Evolutionary conservation across 2,113 vertebrate genomes (phyloP).

Genomic region (Peromyscus maniculatus): DNA sequence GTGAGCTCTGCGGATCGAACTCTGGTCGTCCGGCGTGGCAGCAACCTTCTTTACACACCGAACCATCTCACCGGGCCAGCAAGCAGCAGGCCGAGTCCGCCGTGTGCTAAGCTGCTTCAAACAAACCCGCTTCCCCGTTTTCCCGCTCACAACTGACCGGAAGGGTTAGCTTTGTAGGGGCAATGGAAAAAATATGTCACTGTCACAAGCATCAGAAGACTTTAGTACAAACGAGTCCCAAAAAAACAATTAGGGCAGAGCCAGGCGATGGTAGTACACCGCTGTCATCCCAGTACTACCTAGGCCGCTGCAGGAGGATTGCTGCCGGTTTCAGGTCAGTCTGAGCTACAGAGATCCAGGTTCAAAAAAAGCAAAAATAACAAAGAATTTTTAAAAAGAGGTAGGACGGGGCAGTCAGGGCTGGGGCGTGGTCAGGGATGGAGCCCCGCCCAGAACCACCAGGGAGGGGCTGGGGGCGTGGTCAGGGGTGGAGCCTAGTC

Average conservation of each 20-base stretch:
- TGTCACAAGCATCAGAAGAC: neutral
- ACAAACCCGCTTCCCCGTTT: neutral
- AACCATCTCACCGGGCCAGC: no score
- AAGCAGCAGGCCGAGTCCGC: no score
- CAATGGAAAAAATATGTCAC: slow-evolving; percentile 50
- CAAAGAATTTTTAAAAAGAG: neutral
- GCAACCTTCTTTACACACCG: neutral
- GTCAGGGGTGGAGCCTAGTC: neutral
- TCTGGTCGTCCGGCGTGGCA: no score
- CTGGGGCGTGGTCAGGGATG: neutral
- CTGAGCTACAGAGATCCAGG: neutral
- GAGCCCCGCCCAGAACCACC: neutral
- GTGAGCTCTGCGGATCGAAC: neutral
- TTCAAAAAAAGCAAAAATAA: neutral
- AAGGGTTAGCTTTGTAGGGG: slow-evolving; percentile 40
- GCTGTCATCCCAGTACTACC: neutral
- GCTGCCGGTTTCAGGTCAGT: neutral
- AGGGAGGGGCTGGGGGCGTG: neutral
- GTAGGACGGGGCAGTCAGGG: neutral
- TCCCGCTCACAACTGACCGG: neutral
- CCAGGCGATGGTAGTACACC: neutral
- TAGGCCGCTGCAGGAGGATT: neutral
- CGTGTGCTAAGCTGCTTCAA: accelerated
- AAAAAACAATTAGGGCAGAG: neutral
- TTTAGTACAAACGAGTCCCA: neutral